Conservation (phyloP, 1,140 invertebrate species). For the Diprion similis region DNA sequence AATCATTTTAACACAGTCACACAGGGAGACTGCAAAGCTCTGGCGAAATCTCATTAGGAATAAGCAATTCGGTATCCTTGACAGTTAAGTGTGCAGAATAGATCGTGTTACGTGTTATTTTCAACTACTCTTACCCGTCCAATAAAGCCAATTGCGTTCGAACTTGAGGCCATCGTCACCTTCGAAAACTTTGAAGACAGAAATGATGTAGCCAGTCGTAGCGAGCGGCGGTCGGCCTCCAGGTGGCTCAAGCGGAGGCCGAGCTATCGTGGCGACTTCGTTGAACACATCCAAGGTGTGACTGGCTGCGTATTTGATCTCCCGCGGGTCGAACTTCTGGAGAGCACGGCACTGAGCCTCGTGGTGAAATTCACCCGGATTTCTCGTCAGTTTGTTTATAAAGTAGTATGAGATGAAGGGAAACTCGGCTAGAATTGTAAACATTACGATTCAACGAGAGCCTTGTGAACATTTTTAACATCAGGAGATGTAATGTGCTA, state of each 20-base stretch:
- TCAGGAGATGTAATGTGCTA: no score
- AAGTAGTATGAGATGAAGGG: constrained; percentile 91
- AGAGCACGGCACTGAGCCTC: constrained; percentile 80
- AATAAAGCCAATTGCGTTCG: constrained; percentile 92
- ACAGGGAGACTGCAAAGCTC: no score
- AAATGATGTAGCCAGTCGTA: constrained; percentile 88
- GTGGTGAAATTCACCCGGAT: constrained; percentile 84
- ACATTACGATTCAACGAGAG: not conserved
- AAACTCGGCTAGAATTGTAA: constrained; percentile 76
- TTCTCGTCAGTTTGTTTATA: constrained; percentile 84
- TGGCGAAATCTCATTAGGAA: no score
- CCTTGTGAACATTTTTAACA: no score
- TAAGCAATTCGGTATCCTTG: no score
- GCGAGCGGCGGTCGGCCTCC: constrained; percentile 77
- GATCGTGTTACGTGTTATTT: no score
- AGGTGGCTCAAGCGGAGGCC: constrained; percentile 81
- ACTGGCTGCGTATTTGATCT: constrained; percentile 80
- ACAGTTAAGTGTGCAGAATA: no score
- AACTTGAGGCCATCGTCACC: constrained; percentile 90
- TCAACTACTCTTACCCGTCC: constrained; percentile 71
- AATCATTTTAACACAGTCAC: no score
- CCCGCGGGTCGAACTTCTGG: constrained; percentile 82
- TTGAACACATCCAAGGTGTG: constrained; percentile 87
- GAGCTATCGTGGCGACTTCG: constrained; percentile 88
- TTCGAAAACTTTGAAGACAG: constrained; percentile 93